These are phyloP conservation scores for Pterostichus madidus DNA, from an alignment of 2,888 invertebrate genomes.

Conservation along the genomic window DNA sequence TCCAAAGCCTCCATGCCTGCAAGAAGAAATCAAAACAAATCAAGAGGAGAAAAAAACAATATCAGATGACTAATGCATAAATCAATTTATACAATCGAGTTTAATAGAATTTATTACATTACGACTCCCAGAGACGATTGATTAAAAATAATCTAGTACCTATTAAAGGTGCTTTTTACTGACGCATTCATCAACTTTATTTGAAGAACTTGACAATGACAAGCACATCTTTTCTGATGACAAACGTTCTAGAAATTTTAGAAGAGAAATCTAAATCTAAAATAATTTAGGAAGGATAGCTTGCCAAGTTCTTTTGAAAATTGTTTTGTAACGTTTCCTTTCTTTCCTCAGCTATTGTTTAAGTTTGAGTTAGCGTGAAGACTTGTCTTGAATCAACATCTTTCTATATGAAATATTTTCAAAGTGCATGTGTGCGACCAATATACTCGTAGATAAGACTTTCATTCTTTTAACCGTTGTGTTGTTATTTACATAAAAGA, in stretches of 20 bases:
- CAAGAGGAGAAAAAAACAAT: slow-evolving; percentile 24
- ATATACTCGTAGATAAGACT: slow-evolving; percentile 17
- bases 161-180: slow-evolving; percentile 48
- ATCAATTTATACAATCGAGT: slow-evolving; percentile 46
- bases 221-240: too few relatives aligned
- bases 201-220: background rate
- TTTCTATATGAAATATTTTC: slow-evolving; percentile 18
- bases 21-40: slow-evolving; percentile 68
- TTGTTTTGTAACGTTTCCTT: slow-evolving; percentile 27
- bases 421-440: slow-evolving; percentile 20
- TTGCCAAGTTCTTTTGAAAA: background rate
- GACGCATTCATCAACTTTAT: slow-evolving; percentile 38
- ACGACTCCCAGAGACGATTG: slow-evolving; percentile 14
- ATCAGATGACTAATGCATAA: slow-evolving; percentile 42
- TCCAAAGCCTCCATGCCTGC: slow-evolving; percentile 95
- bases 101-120: slow-evolving; percentile 48
- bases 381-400: slow-evolving; percentile 24
- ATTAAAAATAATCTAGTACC: slow-evolving; percentile 47
- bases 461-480: background rate
- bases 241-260: too few relatives aligned
- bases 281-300: too few relatives aligned
- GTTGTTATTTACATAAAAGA: slow-evolving; percentile 2
- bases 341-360: slow-evolving; percentile 30
- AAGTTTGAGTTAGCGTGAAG: slow-evolving; percentile 29
- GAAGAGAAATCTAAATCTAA: too few relatives aligned